Evolutionary conservation across 2,888 invertebrate genomes (phyloP).

Genomic region (Drepana falcataria): DNA sequence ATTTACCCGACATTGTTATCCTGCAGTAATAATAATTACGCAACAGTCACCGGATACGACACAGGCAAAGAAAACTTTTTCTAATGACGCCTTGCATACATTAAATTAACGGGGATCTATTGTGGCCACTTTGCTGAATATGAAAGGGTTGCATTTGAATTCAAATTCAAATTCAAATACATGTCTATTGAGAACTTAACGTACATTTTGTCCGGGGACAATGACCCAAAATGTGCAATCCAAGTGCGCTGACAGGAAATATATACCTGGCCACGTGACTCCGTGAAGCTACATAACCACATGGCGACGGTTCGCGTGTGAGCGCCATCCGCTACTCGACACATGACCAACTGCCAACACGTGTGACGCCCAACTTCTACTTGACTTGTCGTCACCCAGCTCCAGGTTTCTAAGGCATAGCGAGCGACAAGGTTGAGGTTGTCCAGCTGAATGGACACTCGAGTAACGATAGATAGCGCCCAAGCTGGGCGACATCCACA

Average conservation of each 20-base stretch:
- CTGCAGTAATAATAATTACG: conserved; percentile 39
- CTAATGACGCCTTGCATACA: conserved; percentile 20
- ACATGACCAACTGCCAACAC: conserved; percentile 51
- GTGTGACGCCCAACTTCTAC: conserved; percentile 29
- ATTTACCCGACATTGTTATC: conserved; percentile 38
- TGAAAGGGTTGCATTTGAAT: not conserved
- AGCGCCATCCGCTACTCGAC: conserved; percentile 36
- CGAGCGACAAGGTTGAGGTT: conserved; percentile 41
- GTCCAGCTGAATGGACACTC: conserved; percentile 29
- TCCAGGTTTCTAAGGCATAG: conserved; percentile 20
- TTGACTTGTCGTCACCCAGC: conserved; percentile 38
- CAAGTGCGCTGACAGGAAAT: conserved; percentile 51
- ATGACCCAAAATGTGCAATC: conserved; percentile 40
- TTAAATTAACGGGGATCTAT: conserved; percentile 32
- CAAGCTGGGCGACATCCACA: conserved; percentile 6
- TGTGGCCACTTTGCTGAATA: conserved; percentile 7
- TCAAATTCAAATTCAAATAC: not conserved
- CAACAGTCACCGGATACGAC: conserved; percentile 27
- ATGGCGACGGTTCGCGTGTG: conserved; percentile 46
- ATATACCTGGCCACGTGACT: conserved; percentile 62
- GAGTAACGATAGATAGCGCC: not conserved
- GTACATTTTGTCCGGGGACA: conserved; percentile 12
- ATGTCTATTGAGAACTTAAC: not conserved
- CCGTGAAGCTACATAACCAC: conserved; percentile 40
- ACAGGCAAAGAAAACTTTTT: conserved; percentile 19